Evolutionary conservation across 2,888 invertebrate species (phyloP).

Genomic region (Neoitamus cyanurus): DNA sequence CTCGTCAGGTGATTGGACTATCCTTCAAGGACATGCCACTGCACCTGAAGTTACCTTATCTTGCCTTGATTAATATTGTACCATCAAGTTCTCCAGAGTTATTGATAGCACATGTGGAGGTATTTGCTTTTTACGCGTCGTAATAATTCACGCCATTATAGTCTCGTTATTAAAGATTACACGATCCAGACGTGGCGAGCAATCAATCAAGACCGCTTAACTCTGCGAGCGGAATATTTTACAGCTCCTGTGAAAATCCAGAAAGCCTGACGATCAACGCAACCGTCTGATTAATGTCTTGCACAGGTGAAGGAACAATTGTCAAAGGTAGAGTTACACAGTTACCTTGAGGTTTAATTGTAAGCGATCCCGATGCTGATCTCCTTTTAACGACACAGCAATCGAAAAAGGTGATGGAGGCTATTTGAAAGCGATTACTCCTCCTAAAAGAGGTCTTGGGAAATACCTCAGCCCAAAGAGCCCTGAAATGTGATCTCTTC

Average conservation of each 20-base stretch:
- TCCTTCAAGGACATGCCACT: background rate
- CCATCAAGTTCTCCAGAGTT: background rate
- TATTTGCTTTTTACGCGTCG: background rate
- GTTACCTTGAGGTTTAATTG: constrained; percentile 22
- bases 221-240: background rate
- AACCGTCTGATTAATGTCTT: background rate
- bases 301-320: constrained; percentile 8
- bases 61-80: background rate
- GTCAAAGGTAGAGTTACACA: constrained; percentile 22
- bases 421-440: constrained; percentile 24
- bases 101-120: background rate
- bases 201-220: constrained; percentile 31
- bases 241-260: constrained; percentile 10
- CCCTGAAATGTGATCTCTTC: background rate
- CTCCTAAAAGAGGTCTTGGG: background rate
- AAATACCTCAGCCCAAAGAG: background rate
- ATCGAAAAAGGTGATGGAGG: constrained; percentile 5
- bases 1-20: background rate
- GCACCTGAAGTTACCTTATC: background rate
- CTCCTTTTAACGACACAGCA: constrained; percentile 19
- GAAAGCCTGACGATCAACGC: background rate
- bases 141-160: constrained; percentile 26
- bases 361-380: background rate
- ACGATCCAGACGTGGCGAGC: background rate
- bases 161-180: constrained; percentile 29